Evolutionary conservation across 2,113 vertebrate genomes (phyloP), one percentile per base, ranked within the genome.

Genomic region (Petrocephalus microphthalmus): DNA sequence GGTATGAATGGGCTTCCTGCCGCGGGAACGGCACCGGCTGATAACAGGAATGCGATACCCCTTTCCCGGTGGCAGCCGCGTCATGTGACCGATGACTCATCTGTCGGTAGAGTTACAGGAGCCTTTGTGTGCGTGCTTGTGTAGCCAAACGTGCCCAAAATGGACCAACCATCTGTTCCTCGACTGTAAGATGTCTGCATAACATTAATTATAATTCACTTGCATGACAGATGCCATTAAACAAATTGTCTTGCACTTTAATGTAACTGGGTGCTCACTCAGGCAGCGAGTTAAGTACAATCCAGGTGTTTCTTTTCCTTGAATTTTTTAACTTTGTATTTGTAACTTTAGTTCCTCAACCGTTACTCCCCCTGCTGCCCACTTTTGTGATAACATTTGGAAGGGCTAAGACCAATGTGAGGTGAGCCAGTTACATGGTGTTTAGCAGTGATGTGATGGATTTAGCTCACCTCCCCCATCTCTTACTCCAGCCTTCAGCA

Each of bases 171-270:
- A 84, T 84, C 82, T 84, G 82, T 52, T 52, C 82, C 45, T 29
- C 82, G 1, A 3, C 47, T 49, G 42, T 22, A 84, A 51, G 82
- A 84, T 52, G 82, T 52, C 45, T 29, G 82, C 45, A 47, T 51
- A 84, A 84, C 10, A n/a, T n/a, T 52, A 84, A 52, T 84, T 84
- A 84, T 29, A 20, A 84, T 84, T 84, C 45, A 52, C 49, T 84
- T 84, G 49, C 49, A 25, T 84, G 82, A 52, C 82, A 52, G 82
- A 51, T 47, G 82, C 82, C 20, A 37, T 84, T 51, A 17, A 52
- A 49, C 82, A 84, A 84, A 84, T 52, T 51, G 22, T 29, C 47
- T 52, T 49, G 7, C 45, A 84, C n/a, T 84, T 52, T 84, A 49
- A 84, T 29, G 25, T 52, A 51, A 29, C 82, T 15, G 22, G 82